Evolutionary conservation across 1,140 invertebrate genomes (phyloP).

Genomic region (Sycobia sp.): DNA sequence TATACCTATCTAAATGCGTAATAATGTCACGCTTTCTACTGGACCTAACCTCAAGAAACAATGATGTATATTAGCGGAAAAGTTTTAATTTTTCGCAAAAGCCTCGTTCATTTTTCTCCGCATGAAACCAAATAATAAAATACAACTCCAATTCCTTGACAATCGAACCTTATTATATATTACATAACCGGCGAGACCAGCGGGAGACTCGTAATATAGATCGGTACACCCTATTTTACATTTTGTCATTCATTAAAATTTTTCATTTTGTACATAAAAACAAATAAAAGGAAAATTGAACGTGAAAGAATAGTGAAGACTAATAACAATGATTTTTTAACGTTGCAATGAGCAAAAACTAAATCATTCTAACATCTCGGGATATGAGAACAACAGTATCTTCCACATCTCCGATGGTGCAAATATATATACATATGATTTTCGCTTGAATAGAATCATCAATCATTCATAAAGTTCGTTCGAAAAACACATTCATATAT

Average conservation of each 20-base stretch:
- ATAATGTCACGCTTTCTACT: slow-evolving; percentile 3
- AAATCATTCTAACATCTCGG: neutral
- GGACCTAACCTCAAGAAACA: slow-evolving; percentile 18
- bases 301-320: slow-evolving; percentile 8
- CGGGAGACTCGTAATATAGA: neutral
- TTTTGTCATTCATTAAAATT: slow-evolving; percentile 10
- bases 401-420: neutral
- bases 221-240: neutral
- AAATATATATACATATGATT: slow-evolving; percentile 9
- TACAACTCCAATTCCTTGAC: neutral
- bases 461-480: neutral
- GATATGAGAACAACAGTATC: slow-evolving; percentile 19
- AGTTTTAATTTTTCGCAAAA: neutral
- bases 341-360: slow-evolving; percentile 13
- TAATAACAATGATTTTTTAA: slow-evolving; percentile 21
- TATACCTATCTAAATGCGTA: slow-evolving; percentile 25
- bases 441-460: neutral
- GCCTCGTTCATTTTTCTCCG: neutral
- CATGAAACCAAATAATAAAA: neutral
- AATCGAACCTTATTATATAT: slow-evolving; percentile 15
- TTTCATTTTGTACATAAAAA: slow-evolving; percentile 13
- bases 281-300: slow-evolving; percentile 17
- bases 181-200: neutral
- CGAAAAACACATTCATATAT: slow-evolving; percentile 11
- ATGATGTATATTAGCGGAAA: slow-evolving; percentile 17